Conservation (phyloP, 2,888 invertebrate genomes). For the Eilema caniola region DNA sequence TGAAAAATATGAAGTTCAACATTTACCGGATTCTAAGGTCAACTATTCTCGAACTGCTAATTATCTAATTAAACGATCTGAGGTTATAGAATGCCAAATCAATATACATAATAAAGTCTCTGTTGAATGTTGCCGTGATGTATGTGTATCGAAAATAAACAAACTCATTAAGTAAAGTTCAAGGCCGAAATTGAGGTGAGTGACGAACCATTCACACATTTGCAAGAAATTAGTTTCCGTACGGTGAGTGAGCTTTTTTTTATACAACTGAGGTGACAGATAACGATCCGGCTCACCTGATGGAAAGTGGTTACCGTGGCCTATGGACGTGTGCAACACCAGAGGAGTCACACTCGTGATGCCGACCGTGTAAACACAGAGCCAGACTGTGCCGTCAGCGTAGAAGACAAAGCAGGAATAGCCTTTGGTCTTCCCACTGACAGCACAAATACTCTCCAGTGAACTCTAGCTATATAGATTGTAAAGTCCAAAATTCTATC, state of each 20-base stretch:
- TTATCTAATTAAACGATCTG: background rate
- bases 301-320: no score
- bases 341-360: no score
- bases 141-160: background rate
- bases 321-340: no score
- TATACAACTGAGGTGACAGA: no score
- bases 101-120: background rate
- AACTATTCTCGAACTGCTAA: background rate
- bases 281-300: no score
- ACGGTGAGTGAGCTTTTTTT: background rate
- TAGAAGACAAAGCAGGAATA: no score
- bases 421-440: no score
- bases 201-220: background rate
- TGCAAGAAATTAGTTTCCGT: background rate
- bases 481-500: no score
- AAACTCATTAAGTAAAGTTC: conserved; percentile 1
- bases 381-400: no score
- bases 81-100: background rate
- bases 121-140: background rate
- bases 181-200: background rate
- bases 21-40: background rate
- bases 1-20: background rate
- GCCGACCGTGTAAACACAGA: no score
- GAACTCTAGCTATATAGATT: no score
- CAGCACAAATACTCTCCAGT: no score